Evolutionary conservation across 2,888 invertebrate genomes (phyloP).

Genomic region (Aromia moschata): DNA sequence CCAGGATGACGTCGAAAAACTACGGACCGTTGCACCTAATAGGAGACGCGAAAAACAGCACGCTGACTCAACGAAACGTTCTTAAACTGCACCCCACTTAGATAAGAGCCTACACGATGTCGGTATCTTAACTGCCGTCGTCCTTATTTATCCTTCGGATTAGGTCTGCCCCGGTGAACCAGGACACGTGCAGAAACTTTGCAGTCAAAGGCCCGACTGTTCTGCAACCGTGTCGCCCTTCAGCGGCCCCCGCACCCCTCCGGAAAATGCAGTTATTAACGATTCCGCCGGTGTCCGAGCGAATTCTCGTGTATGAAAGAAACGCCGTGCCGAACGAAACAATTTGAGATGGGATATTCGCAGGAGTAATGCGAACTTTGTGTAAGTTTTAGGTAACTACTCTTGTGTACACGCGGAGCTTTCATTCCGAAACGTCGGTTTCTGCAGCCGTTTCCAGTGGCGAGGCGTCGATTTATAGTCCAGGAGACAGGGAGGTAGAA

Average conservation of each 20-base stretch:
- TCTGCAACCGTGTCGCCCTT: background rate
- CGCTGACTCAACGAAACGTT: conserved; percentile 43
- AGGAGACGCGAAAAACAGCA: conserved; percentile 32
- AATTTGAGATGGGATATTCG: too few species aligned
- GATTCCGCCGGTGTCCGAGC: background rate
- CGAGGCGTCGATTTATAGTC: too few species aligned
- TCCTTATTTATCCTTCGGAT: conserved; percentile 4
- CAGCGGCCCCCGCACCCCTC: too few species aligned
- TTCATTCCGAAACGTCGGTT: too few species aligned
- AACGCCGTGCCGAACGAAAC: too few species aligned
- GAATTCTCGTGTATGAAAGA: background rate
- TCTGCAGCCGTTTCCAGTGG: too few species aligned
- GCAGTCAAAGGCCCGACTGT: background rate
- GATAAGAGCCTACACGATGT: conserved; percentile 40
- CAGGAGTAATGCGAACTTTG: too few species aligned
- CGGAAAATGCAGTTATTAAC: background rate
- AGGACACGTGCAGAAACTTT: background rate
- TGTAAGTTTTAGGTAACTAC: too few species aligned
- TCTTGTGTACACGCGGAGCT: too few species aligned
- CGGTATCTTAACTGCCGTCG: conserved; percentile 30
- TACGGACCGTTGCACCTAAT: conserved; percentile 35
- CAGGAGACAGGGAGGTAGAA: too few species aligned
- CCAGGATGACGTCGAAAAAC: conserved; percentile 27
- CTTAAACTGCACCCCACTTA: conserved; percentile 35
- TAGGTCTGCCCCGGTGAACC: background rate